Percentiles rank a stretch among this genome's conserved stretches.
phyloP scores from a whole-genome alignment of 2,797 vertebrate species.

The Cirrhinus mrigala region DNA sequence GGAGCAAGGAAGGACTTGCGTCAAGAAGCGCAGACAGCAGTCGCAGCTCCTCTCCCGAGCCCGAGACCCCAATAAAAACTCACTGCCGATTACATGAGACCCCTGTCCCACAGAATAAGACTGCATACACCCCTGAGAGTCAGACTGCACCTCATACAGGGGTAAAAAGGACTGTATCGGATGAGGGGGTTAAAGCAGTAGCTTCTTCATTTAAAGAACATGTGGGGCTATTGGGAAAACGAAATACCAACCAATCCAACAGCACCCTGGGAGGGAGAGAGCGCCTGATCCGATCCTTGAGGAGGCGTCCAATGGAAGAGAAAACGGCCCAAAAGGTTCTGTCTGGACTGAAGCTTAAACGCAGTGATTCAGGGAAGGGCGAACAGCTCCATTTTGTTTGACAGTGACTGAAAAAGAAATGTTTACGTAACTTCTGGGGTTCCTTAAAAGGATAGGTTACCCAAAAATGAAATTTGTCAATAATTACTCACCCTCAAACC shows the following conservation, averaged over 20 bases:
- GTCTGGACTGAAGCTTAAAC: slow-evolving; percentile 76
- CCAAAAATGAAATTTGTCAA: too few species aligned
- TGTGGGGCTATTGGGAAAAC: slow-evolving; percentile 34
- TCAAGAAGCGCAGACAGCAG: slow-evolving; percentile 68
- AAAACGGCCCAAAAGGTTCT: slow-evolving; percentile 75
- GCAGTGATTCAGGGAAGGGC: slow-evolving; percentile 73
- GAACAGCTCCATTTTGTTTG: slow-evolving; percentile 79
- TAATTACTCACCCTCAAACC: too few species aligned
- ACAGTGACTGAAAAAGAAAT: slow-evolving; percentile 48
- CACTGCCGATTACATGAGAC: slow-evolving; percentile 73
- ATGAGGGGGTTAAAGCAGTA: slow-evolving; percentile 46
- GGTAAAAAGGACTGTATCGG: slow-evolving; percentile 68
- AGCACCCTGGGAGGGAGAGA: slow-evolving; percentile 55
- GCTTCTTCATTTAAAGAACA: slow-evolving; percentile 39
- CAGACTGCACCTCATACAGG: slow-evolving; percentile 63
- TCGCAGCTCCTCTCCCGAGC: slow-evolving; percentile 72
- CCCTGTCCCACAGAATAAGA: slow-evolving; percentile 67
- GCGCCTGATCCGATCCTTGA: slow-evolving; percentile 62
- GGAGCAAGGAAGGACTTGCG: not conserved
- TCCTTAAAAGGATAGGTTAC: not conserved
- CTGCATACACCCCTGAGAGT: not conserved
- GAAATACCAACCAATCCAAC: slow-evolving; percentile 62
- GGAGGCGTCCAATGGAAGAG: slow-evolving; percentile 64
- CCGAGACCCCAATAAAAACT: slow-evolving; percentile 46
- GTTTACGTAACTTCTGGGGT: slow-evolving; percentile 12